phyloP scores from a whole-genome alignment of 2,888 invertebrate species.

The Stenichneumon culpator region DNA sequence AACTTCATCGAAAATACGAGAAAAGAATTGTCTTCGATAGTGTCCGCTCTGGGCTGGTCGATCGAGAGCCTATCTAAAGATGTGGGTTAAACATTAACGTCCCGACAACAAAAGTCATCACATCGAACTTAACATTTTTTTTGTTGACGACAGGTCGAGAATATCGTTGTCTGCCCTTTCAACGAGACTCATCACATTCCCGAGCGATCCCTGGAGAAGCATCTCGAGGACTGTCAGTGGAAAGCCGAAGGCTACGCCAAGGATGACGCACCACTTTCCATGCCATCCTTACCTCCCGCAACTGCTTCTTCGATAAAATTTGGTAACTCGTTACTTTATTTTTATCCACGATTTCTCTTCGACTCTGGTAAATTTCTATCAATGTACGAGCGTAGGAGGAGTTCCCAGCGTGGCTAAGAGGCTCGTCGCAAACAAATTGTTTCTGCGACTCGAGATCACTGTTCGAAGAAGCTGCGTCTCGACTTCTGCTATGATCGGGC shows the following conservation, averaged over 20 bases:
- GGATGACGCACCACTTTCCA: constrained; percentile 85
- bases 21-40: constrained; percentile 69
- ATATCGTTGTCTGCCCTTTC: constrained; percentile 84
- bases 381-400: no score
- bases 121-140: constrained; percentile 10
- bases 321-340: background rate
- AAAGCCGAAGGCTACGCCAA: constrained; percentile 85
- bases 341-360: no score
- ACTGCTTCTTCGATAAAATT: constrained; percentile 64
- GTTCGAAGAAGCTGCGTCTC: no score
- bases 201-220: constrained; percentile 83
- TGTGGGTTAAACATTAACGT: constrained; percentile 69
- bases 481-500: no score
- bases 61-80: constrained; percentile 69
- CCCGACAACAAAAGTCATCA: background rate
- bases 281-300: constrained; percentile 78
- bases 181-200: constrained; percentile 85
- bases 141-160: constrained; percentile 74
- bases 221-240: constrained; percentile 85
- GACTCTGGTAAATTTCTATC: no score
- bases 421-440: no score
- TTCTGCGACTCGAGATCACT: no score
- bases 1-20: constrained; percentile 71
- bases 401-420: no score
- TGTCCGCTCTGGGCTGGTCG: constrained; percentile 74